Evolutionary conservation across 2,113 vertebrate genomes (phyloP).

Genomic region (Isichthys henryi): DNA sequence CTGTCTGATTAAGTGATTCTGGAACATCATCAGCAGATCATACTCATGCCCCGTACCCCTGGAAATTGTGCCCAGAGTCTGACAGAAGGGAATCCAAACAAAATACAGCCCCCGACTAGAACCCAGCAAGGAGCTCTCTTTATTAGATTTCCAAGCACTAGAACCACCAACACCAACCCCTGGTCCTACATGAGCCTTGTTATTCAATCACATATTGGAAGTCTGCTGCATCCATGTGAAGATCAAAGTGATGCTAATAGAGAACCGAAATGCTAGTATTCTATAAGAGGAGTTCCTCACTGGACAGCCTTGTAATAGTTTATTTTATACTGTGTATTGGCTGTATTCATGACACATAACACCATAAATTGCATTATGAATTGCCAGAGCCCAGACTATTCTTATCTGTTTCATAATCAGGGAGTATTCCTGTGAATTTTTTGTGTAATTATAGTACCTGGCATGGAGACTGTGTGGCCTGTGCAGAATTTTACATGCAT

Average conservation of each 20-base stretch:
- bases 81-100: conserved; percentile 45
- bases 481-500: conserved; percentile 6
- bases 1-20: conserved; percentile 49
- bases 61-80: conserved; percentile 50
- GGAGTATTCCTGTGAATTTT: conserved; percentile 45
- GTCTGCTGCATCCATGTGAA: background rate
- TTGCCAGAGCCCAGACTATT: conserved; percentile 43
- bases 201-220: conserved; percentile 11
- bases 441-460: conserved; percentile 49
- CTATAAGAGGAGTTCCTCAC: background rate
- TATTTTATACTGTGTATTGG: conserved; percentile 20
- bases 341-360: conserved; percentile 47
- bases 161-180: conserved; percentile 26
- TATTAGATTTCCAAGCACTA: no score
- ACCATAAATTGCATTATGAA: conserved; percentile 40
- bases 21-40: conserved; percentile 43
- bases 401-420: conserved; percentile 51
- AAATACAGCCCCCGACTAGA: conserved; percentile 47
- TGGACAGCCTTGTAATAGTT: conserved; percentile 38
- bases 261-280: conserved; percentile 22
- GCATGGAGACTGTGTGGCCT: conserved; percentile 36
- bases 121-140: conserved; percentile 31
- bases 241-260: conserved; percentile 17
- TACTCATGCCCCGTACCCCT: conserved; percentile 35
- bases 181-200: conserved; percentile 19